These are phyloP conservation scores for Spondyliosoma cantharus DNA, from an alignment of 2,797 vertebrate genomes.

Conservation along the genomic window DNA sequence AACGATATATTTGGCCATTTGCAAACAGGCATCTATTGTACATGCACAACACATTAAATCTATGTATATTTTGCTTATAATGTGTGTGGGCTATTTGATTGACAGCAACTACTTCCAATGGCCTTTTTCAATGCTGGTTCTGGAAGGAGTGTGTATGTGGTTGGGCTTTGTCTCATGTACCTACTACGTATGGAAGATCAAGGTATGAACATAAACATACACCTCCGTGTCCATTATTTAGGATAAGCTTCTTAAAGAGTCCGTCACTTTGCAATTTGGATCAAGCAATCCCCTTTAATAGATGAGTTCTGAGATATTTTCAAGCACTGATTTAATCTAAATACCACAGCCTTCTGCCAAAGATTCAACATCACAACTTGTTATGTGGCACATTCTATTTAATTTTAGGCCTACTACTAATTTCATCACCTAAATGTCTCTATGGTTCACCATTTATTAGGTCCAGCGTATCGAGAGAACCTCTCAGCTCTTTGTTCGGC, in stretches of 20 bases:
- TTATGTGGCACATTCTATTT: not conserved
- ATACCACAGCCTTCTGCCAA: not conserved
- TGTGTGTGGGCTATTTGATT: slow-evolving; percentile 37
- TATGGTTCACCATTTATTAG: slow-evolving; percentile 43
- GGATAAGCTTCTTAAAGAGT: not conserved
- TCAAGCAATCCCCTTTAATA: not conserved
- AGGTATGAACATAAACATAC: slow-evolving; percentile 56
- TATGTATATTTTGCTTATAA: slow-evolving; percentile 2
- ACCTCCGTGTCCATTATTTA: not conserved
- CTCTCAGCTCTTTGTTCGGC: slow-evolving; percentile 86
- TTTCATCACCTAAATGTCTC: slow-evolving; percentile 19
- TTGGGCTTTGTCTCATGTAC: slow-evolving; percentile 81
- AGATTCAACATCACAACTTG: not conserved
- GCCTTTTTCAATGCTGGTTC: slow-evolving; percentile 81
- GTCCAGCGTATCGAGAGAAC: slow-evolving; percentile 86
- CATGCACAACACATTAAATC: not conserved
- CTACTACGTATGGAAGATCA: slow-evolving; percentile 85
- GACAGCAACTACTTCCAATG: slow-evolving; percentile 76
- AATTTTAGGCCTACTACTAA: not conserved
- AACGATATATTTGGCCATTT: not conserved
- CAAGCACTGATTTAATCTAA: too few species aligned
- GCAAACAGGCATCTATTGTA: not conserved
- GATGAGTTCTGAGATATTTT: not conserved
- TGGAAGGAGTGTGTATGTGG: slow-evolving; percentile 87
- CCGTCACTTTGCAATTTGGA: not conserved